Base-by-base conservation (phyloP, 2,113 vertebrate species). In the Alaudala cheleensis region DNA sequence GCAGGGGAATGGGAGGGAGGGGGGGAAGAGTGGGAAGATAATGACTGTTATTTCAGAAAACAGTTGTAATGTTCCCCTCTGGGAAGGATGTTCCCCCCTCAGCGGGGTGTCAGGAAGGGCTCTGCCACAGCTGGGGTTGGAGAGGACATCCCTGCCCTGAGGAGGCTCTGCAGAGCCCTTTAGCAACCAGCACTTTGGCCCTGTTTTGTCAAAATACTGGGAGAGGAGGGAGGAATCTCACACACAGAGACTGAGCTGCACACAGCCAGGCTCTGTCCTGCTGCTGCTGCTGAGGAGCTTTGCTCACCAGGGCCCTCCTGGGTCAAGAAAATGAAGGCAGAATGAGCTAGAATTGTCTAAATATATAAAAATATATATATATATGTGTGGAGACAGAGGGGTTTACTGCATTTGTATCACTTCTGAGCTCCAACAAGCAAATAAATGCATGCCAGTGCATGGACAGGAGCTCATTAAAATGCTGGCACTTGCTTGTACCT, bases 381-480 rank as follows among this genome's bases (percentile, higher is more conserved):
- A 70, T 79, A 23, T 76, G 61, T 92, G 39, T 61, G 54, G 87
- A 58, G 86, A 56, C 53, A 67, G 86, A 93, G 94, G 94, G 92
- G 80, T 96, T 96, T 95, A 71, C 61, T 95, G 95, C 73, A 40
- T 94, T 96, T 94, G 86, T 92, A 86, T 95, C 22, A 56, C 94
- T 96, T 94, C 94, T 87, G 94, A 95, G 91, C 96, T 95, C 92
- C 88, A 94, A 57, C 54, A 61, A 93, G 91, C 94, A 96, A 93
- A 96, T 85, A 89, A 96, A 94, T 88, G 71, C 56, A 93, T 86
- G 90, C 80, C 94, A 84, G 87, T 21, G 40, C 82, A 29, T 73
- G n/a, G 91, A 51, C 15, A 2, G 57, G 89, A 93, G 61, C 76
- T 97, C 91, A 88, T 88, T 95, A 96, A 91, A 91, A 91, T 95